Evolutionary conservation across 92 coral and sea anemone species (phyloP).

Genomic region (Bergia puertoricense): DNA sequence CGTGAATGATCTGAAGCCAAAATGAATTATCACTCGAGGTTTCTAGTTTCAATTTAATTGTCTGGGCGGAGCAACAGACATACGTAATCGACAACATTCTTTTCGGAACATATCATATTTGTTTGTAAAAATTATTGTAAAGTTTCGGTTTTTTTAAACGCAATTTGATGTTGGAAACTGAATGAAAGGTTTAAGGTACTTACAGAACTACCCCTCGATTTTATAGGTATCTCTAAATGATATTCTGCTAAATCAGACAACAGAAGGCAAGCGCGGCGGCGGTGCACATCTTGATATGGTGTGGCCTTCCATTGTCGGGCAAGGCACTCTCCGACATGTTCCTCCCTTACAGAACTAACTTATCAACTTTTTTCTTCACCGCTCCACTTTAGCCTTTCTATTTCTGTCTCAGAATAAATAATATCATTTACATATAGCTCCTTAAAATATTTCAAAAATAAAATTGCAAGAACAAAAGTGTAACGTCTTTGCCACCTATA

Average conservation of each 20-base stretch:
- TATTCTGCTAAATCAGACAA: not conserved
- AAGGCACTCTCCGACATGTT: not conserved
- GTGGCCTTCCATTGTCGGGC: not conserved
- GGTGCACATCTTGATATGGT: not conserved
- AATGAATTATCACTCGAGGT: not conserved
- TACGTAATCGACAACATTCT: not conserved
- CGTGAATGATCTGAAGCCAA: not conserved
- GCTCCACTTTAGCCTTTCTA: not conserved
- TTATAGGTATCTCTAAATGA: not conserved
- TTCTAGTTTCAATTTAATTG: constrained; percentile 21
- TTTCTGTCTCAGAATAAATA: not conserved
- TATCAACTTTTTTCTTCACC: not conserved
- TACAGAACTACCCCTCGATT: not conserved
- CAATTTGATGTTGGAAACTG: not conserved
- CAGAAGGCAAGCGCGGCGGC: constrained; percentile 15
- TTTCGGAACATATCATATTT: not conserved
- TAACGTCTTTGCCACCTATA: no score
- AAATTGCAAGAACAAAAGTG: not conserved
- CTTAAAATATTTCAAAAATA: not conserved
- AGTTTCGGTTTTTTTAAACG: not conserved
- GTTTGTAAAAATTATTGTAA: not conserved
- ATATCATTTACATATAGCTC: not conserved
- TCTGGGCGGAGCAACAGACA: constrained; percentile 24
- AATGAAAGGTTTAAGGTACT: not conserved
- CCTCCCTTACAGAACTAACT: no score